Percentiles rank a stretch among this genome's conserved stretches.
Conservation (phyloP, 2,797 vertebrate genomes). For the Pogonophryne albipinna region DNA sequence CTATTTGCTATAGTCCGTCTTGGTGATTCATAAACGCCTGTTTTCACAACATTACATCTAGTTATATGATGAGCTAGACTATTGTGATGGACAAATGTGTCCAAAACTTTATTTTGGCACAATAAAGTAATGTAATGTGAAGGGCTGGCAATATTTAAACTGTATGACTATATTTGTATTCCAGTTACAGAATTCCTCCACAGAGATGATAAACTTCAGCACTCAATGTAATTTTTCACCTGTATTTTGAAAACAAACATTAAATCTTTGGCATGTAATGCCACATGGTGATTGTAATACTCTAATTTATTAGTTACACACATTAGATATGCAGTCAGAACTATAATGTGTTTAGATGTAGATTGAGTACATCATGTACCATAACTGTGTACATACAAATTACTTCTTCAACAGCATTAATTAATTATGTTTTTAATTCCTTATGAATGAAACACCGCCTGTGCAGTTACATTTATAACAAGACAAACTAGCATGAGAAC, state of each 20-base stretch:
- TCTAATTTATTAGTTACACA: neutral
- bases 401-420: too few species aligned
- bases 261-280: neutral
- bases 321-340: neutral
- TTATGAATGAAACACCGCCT: too few species aligned
- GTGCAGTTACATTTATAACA: too few species aligned
- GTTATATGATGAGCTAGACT: neutral
- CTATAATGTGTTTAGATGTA: too few species aligned
- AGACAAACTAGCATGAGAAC: too few species aligned
- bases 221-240: neutral
- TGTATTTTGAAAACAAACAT: slow-evolving; percentile 10
- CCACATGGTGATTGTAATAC: neutral
- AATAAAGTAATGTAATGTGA: slow-evolving; percentile 1
- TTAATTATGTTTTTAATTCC: too few species aligned
- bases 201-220: neutral
- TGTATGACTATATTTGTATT: slow-evolving; percentile 7
- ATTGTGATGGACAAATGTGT: neutral
- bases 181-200: neutral
- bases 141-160: neutral
- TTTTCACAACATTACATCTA: neutral
- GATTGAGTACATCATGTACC: too few species aligned
- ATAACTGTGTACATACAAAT: too few species aligned
- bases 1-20: neutral
- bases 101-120: neutral
- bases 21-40: neutral